These are phyloP conservation scores for Nettapus auritus DNA, from an alignment of 2,113 vertebrate species.

Conservation along the genomic window DNA sequence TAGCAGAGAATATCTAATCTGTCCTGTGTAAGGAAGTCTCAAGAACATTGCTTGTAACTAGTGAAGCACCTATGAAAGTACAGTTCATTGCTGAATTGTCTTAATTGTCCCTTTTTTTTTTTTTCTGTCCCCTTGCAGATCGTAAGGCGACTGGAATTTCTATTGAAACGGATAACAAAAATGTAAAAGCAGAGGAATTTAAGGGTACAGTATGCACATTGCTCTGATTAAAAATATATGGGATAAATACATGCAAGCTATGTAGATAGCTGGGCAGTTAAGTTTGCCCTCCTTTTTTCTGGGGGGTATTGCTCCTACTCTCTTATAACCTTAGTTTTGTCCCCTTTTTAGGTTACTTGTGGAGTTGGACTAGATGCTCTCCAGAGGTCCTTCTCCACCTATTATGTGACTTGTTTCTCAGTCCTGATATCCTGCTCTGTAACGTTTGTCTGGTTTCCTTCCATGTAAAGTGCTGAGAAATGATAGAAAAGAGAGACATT, in stretches of 20 bases:
- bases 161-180: constrained; percentile 68
- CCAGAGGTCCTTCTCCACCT: not conserved
- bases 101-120: not conserved
- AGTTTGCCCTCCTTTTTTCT: not conserved
- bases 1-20: not conserved
- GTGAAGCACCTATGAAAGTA: not conserved
- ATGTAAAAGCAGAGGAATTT: constrained; percentile 78
- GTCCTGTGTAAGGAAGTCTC: not conserved
- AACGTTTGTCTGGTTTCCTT: not conserved
- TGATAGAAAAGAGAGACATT: not conserved
- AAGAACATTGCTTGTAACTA: not conserved
- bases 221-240: not conserved
- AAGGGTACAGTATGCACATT: constrained; percentile 72
- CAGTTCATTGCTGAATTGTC: not conserved
- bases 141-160: constrained; percentile 67
- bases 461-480: not conserved
- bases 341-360: not conserved
- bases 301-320: not conserved
- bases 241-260: not conserved
- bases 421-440: not conserved
- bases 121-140: constrained; percentile 71
- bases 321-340: not conserved
- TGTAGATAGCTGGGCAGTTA: not conserved
- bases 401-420: not conserved
- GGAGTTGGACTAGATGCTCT: not conserved